Percentiles rank a stretch among this genome's conserved stretches.
phyloP scores from a whole-genome alignment of 2,888 invertebrate genomes.

The Glyphotaelius pellucidus region DNA sequence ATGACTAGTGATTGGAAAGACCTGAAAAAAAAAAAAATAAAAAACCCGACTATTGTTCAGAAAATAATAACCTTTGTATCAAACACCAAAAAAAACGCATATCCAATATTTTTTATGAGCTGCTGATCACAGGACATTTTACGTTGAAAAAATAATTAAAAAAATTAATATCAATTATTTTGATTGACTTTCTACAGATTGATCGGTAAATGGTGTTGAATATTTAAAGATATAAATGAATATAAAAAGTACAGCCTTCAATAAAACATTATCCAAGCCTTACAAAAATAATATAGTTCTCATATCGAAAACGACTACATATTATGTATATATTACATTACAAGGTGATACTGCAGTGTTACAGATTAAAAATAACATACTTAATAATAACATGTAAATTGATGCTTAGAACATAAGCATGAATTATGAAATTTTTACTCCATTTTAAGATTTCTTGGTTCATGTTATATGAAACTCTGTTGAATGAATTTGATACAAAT shows the following conservation, averaged over 20 bases:
- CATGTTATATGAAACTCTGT: no score
- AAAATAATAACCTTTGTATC: no score
- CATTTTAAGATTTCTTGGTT: background rate
- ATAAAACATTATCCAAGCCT: background rate
- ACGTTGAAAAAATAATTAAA: background rate
- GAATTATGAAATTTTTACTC: background rate
- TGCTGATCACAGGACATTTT: background rate
- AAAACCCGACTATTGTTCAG: background rate
- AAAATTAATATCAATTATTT: background rate
- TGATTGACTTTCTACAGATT: background rate
- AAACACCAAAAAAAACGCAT: no score
- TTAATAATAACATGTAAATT: background rate
- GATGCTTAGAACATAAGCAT: background rate
- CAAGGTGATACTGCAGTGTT: background rate
- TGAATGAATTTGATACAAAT: background rate
- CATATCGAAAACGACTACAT: background rate
- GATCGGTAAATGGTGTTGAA: background rate
- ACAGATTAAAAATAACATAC: background rate
- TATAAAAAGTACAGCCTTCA: background rate
- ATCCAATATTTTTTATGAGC: background rate
- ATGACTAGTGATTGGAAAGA: slow-evolving; percentile 2
- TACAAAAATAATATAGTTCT: background rate
- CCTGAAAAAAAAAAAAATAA: background rate
- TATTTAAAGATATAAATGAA: background rate
- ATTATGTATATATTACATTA: background rate